Percentiles rank a stretch among this genome's conserved stretches.
phyloP scores from a whole-genome alignment of 2,888 invertebrate genomes.

The Gari tellinella region DNA sequence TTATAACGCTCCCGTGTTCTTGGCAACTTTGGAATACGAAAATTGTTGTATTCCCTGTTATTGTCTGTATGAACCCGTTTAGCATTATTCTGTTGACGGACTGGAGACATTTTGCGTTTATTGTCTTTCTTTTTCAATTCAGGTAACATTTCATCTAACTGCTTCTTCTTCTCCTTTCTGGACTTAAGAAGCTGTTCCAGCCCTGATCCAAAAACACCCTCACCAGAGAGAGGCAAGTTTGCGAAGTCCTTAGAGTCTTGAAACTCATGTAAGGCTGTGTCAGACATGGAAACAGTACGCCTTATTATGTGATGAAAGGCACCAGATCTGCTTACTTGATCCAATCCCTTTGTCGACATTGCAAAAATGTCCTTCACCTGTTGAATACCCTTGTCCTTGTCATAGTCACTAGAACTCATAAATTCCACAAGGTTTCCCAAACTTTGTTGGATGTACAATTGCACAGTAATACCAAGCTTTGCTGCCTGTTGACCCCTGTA shows the following conservation, averaged over 20 bases:
- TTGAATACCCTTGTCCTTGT: constrained; percentile 11
- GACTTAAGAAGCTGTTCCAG: constrained; percentile 11
- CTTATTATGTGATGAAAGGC: constrained; percentile 15
- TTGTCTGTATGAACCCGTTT: no score
- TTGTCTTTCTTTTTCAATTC: constrained; percentile 5
- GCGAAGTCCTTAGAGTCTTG: not conserved
- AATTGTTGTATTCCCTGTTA: no score
- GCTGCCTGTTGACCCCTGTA: constrained; percentile 38
- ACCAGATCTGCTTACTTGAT: constrained; percentile 16
- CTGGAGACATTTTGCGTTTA: constrained; percentile 12
- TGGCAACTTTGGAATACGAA: no score
- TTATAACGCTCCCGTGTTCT: no score
- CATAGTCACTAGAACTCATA: constrained; percentile 13
- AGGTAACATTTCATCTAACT: constrained; percentile 15
- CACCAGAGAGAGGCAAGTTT: constrained; percentile 11
- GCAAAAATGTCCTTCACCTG: constrained; percentile 30
- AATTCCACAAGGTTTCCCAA: constrained; percentile 21
- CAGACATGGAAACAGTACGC: constrained; percentile 16
- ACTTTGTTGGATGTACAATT: constrained; percentile 33
- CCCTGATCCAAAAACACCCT: constrained; percentile 20
- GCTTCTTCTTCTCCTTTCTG: constrained; percentile 17
- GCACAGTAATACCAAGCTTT: no score
- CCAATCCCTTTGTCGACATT: constrained; percentile 19
- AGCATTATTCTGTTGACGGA: no score
- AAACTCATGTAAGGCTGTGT: constrained; percentile 5